Evolutionary conservation across 2,888 invertebrate species (phyloP), one percentile per base, ranked within the genome.

Genomic region (Sinhomidia bicolor): DNA sequence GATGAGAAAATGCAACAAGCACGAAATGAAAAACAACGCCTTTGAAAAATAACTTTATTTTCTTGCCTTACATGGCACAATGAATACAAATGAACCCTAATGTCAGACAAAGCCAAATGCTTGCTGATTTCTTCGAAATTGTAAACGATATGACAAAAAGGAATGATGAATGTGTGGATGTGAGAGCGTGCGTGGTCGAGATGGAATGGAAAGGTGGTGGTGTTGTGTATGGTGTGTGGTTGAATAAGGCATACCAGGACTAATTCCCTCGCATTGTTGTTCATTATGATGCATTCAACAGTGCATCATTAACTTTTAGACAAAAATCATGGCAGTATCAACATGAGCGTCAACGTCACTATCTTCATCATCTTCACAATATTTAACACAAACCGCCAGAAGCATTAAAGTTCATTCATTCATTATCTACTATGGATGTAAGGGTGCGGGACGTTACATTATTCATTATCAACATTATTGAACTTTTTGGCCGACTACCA

Each of bases 11-110:
- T 54, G 76, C 76, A 78, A 17, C 76, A 78, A 29, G 54, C 76
- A 78, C 54, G 54, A 51, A 54, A 54, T 54, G 14, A 32, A 29
- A 54, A 74, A 74, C 74, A 74, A 81, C 82, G 62, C 87, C 87
- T 87, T 62, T 65, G 76, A 82, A 81, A 87, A 87, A 87, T 81
- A 62, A 44, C 87, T 78, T 85, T 47, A 68, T 81, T 86, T 74
- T 86, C 57, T 36, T 87, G 60, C 86, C 87, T 51, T 87, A 82
- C 82, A 82, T 60, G 87, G 87, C 76, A 65, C 82, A 76, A 44
- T 76, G 87, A 81, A 87, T 87, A 87, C 81, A 86, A 86, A 86
- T 86, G 86, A 86, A 74, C 68, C 68, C 29, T 82, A 87, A 87
- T 87, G 57, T 57, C 71, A 51, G 20, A 23, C 23, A 54, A 29